Evolutionary conservation across 2,888 invertebrate species (phyloP), one percentile per base, ranked within the genome.

Genomic region (Thalpophila matura): DNA sequence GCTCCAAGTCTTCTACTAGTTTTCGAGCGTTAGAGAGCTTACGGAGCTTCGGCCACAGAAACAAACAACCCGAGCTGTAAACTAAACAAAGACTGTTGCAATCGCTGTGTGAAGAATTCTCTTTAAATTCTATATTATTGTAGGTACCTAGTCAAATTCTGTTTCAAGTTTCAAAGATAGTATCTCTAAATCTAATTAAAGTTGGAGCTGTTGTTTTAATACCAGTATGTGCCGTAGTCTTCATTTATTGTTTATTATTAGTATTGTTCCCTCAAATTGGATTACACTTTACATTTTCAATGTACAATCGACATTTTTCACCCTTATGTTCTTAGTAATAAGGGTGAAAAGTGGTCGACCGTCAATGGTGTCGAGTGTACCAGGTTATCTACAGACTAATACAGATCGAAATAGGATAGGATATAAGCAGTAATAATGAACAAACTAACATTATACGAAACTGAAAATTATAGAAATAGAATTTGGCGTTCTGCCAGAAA

Each of bases 391-490:
- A n/a, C n/a, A n/a, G n/a, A n/a, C n/a, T n/a, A n/a, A n/a, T n/a
- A n/a, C n/a, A n/a, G 16, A 35, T 51, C 24, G 12, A 37, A 26
- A 42, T 37, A 45, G 14, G 20, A 46, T 51, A 38, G 35, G 26
- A 55, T 37, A 56, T 24, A 56, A 61, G 63, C 29, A 43, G 46
- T 38, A 55, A 22, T 55, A 57, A 54, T 45, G 46, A 58, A 73
- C 72, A 49, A 64, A 75, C 47, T 63, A 68, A 68, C 65, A 45
- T 67, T 62, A 73, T 65, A 57, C 38, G 54, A 60, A 77, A 61
- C 70, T 77, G 70, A 46, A 65, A 74, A 80, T 73, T 62, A 68
- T 64, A 62, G 61, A 74, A 76, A 79, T 79, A 74, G 79, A 77
- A 74, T 66, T 74, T 81, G 81, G 80, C 64, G 16, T 33, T 26